Base-by-base conservation (phyloP, 2,113 vertebrate genomes). In the Plectropomus leopardus region DNA sequence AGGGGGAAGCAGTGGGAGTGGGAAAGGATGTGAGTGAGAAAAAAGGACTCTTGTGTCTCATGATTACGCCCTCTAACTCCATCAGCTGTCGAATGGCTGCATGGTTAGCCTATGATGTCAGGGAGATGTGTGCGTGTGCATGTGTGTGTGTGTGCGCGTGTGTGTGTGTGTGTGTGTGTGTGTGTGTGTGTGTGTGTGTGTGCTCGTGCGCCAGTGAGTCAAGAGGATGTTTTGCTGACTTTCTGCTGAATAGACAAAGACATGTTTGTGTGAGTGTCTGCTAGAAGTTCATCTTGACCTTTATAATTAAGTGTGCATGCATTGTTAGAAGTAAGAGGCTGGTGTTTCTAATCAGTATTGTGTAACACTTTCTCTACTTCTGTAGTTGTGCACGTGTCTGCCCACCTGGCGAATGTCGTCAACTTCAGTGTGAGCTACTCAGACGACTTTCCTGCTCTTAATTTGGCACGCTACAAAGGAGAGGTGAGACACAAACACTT, bases 351-450 rank as follows among this genome's bases (percentile, higher is more conserved):
- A 47, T 83, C 63, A 76, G 19, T 53, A 19, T 30, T 58, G 28
- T 21, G 32, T 66, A 26, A 63, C 8, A 45, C 78, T 87, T 2
- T 80, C 54, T 83, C 13, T 47, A 7, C 15, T 82, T 32, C 75
- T 82, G 4, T 59, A 99, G 98, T 96, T 26, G 85, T 99, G n/a
- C 98, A 99, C 15, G 98, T 99, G 83, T 96, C 96, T 59, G 98
- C 98, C 84, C 98, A 99, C 79, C 90, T 99, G 90, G 93, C 96
- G 60, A 99, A 99, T 0, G 93, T 95, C 2, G 86, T 96, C 80
- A 98, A 95, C 88, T 99, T 99, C 94, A 98, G 98, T 32, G 89
- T 89, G 58, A 94, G 96, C 82, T 99, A 97, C 93, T 96, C 77
- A 0, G 96, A 97, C 32, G 96, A 99, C 19, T 98, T 98, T 44